Evolutionary conservation across 92 coral and sea anemone genomes (phyloP), one percentile per base, ranked within the genome.

Genomic region (Phenganax subtilis): DNA sequence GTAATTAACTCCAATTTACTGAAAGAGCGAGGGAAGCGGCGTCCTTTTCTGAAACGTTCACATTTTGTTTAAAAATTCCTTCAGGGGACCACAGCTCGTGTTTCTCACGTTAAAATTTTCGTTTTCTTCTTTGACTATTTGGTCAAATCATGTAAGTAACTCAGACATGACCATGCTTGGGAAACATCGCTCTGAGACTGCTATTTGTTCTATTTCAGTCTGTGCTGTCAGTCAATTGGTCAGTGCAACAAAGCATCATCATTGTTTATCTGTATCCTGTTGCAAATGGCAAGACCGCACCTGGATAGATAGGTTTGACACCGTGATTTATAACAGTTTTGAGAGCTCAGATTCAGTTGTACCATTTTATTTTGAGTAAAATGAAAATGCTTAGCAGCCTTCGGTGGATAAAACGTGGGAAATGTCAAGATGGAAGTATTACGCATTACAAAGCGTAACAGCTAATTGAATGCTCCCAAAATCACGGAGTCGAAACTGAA

Each of bases 21-120:
- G 70, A 64, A 25, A 68, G 54, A 68, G 16, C 52, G 54, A 68
- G 29, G 54, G 73, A 68, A 30, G 73, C 73, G 73, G 73, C 73
- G 47, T 29, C 29, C 31, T 17, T 64, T 64, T 30, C 14, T 10
- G 37, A 68, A 68, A 68, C 73, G 10, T 68, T 9, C 17, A 68
- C 47, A 68, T 68, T 68, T 68, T 68, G 52, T 30, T 68, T 68
- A 0, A 30, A 68, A 68, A 68, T 9, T 68, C 54, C 54, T 68
- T 68, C 73, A 68, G 17, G 73, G 47, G 53, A 68, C 47, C 73
- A 7, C 51, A 30, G 53, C 9, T 68, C 47, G 53, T 68, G 0
- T 68, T n/a, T 68, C 54, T 30, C 73, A 28, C 73, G 73, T 5
- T 17, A 17, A 61, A 0, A 61, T 61, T 6, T 15, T 15, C 9